Evolutionary conservation across 2,113 vertebrate species (phyloP).

Genomic region (Osmerus mordax): DNA sequence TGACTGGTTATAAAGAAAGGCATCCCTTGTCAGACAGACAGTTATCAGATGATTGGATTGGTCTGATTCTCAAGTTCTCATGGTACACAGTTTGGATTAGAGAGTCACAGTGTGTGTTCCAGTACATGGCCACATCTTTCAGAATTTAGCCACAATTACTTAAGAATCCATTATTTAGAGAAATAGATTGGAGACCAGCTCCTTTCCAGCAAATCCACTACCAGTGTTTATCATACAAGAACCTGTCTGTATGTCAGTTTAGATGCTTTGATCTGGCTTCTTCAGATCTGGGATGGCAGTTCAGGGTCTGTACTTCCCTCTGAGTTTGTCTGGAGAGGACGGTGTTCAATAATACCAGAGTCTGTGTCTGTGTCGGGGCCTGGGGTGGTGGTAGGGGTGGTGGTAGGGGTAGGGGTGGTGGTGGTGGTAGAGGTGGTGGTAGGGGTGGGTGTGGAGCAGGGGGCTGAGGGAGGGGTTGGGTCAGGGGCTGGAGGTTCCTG

Average conservation of each 20-base stretch:
- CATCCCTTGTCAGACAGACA: not conserved
- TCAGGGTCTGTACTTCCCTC: conserved; percentile 34
- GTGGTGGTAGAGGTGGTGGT: conserved; percentile 19
- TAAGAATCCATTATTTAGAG: not conserved
- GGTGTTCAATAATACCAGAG: conserved; percentile 23
- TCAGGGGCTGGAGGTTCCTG: not conserved
- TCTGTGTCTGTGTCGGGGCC: too few relatives aligned
- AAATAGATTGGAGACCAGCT: conserved; percentile 64
- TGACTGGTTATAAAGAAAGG: not conserved
- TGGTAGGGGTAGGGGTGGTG: conserved; percentile 10
- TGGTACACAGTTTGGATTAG: not conserved
- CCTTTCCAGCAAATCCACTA: conserved; percentile 35
- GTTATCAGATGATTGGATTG: not conserved
- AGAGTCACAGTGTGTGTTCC: too few relatives aligned
- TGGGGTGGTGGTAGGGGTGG: conserved; percentile 10
- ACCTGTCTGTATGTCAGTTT: conserved; percentile 24
- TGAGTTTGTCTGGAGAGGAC: conserved; percentile 15
- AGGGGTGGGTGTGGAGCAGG: conserved; percentile 2
- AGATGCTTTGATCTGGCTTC: not conserved
- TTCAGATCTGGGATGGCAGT: too few relatives aligned
- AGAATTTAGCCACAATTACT: not conserved
- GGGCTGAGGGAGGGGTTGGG: not conserved
- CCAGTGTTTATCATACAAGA: conserved; percentile 33
- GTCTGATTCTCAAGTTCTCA: not conserved
- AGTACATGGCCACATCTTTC: too few relatives aligned